Base-by-base conservation (phyloP, 2,888 invertebrate species). In the Drosophila longiperda region DNA sequence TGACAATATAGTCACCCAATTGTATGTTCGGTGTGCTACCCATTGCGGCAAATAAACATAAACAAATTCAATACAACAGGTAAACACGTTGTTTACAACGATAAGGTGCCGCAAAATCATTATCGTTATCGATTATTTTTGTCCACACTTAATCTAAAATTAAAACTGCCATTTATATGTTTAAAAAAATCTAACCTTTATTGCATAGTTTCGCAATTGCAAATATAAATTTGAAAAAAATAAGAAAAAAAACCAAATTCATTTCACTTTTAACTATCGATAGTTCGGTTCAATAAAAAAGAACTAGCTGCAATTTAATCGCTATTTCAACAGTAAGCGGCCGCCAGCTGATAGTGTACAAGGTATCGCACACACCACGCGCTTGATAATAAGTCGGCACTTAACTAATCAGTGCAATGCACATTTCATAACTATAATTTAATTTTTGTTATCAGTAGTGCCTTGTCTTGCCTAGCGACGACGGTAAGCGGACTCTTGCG, bases 1-100 rank as follows among this genome's bases (percentile, higher is more conserved):
- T 95, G 64, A 97, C 94, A 59, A 97, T 95, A 90, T 96, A 96
- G 87, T 96, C 95, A 9, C 97, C 97, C 15, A 95, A 89, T 92
- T 94, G 94, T 67, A 97, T 95, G 58, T 90, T 90, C 5, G 84
- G 77, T 48, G 61, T 67, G 20, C 50, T 59, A 23, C 48, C 26
- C 76, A 72, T 75, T 23, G n/a, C 33, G 20, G 11, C 32, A 53
- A 42, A 26, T 38, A 57, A 53, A 66, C 20, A 26, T 53, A 33
- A 48, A 59, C 50, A 55, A 58, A 53, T 34, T 17, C 8, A 45
- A 38, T 32, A 69, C 50, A 71, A 69, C 38, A 72, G 63, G 68
- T 60, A 54, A 84, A 67, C 77, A 78, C 77, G 77, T 61, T 78
- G 58, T 12, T 61, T 54, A 50, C 55, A 58, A 49, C 20, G 40